Evolutionary conservation across 1,140 invertebrate genomes (phyloP).

Genomic region (Diploscapter pachys): DNA sequence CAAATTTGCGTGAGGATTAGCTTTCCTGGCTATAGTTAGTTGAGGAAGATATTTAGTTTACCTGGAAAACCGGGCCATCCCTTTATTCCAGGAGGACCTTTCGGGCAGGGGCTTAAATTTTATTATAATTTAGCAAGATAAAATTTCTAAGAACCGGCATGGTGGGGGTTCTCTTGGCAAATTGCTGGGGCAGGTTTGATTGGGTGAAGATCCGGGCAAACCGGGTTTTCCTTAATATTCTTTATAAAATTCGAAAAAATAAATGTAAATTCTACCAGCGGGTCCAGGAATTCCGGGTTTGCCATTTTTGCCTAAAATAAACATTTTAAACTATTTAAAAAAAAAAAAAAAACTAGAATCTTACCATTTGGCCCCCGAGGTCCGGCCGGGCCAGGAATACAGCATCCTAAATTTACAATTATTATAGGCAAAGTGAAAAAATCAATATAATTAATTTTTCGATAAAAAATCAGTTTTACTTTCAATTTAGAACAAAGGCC

Average conservation of each 20-base stretch:
- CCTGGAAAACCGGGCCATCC: conserved; percentile 57
- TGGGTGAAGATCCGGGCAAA: conserved; percentile 51
- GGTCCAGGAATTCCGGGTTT: conserved; percentile 54
- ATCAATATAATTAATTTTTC: too few relatives aligned
- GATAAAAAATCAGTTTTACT: too few relatives aligned
- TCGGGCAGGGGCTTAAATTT: conserved; percentile 46
- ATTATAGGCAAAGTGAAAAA: neutral
- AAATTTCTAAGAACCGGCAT: conserved; percentile 28
- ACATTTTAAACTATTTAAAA: too few relatives aligned
- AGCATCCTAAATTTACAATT: conserved; percentile 38
- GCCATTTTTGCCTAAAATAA: conserved; percentile 41
- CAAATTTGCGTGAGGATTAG: neutral
- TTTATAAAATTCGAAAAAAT: too few relatives aligned
- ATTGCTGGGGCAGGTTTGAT: conserved; percentile 54
- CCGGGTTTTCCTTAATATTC: conserved; percentile 28
- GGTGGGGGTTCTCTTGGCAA: conserved; percentile 51
- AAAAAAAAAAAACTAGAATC: too few relatives aligned
- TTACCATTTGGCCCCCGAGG: conserved; percentile 31
- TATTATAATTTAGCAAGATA: too few relatives aligned
- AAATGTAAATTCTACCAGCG: conserved; percentile 10
- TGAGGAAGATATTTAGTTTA: conserved; percentile 51
- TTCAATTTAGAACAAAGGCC: too few relatives aligned
- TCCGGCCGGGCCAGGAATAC: conserved; percentile 50
- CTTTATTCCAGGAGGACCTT: conserved; percentile 58
- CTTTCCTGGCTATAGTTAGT: conserved; percentile 33